phyloP scores from a whole-genome alignment of 2,888 invertebrate species.

The Teleogryllus oceanicus region DNA sequence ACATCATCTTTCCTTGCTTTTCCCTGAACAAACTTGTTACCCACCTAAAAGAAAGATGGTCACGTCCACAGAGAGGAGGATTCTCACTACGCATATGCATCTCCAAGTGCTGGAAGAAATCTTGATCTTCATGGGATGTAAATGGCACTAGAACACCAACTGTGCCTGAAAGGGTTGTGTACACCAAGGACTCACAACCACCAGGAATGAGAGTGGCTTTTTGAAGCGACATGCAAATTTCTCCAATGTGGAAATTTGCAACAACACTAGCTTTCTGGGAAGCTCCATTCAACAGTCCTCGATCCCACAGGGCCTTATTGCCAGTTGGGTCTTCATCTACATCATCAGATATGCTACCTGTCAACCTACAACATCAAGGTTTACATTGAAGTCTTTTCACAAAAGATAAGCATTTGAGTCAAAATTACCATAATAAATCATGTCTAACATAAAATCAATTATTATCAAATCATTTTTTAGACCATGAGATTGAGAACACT shows the following conservation, averaged over 20 bases:
- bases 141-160: slow-evolving; percentile 92
- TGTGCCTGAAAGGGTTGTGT: slow-evolving; percentile 91
- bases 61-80: slow-evolving; percentile 92
- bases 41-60: slow-evolving; percentile 87
- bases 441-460: no score
- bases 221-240: slow-evolving; percentile 91
- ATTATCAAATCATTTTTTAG: no score
- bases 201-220: slow-evolving; percentile 95
- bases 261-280: slow-evolving; percentile 95
- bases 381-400: not conserved
- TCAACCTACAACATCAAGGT: slow-evolving; percentile 61
- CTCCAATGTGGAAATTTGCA: slow-evolving; percentile 92
- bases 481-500: no score
- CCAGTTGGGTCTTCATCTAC: slow-evolving; percentile 99
- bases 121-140: slow-evolving; percentile 94
- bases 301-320: slow-evolving; percentile 74
- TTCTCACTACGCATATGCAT: slow-evolving; percentile 99
- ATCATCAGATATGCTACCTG: slow-evolving; percentile 90
- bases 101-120: slow-evolving; percentile 98
- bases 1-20: no score
- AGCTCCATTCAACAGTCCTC: slow-evolving; percentile 89
- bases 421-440: not conserved
- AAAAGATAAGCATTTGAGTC: not conserved
- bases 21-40: slow-evolving; percentile 50
- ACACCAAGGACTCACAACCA: slow-evolving; percentile 93